Percentiles rank a stretch among this genome's conserved stretches.
phyloP scores from a whole-genome alignment of 2,888 invertebrate species.

The Masnerella sp. region DNA sequence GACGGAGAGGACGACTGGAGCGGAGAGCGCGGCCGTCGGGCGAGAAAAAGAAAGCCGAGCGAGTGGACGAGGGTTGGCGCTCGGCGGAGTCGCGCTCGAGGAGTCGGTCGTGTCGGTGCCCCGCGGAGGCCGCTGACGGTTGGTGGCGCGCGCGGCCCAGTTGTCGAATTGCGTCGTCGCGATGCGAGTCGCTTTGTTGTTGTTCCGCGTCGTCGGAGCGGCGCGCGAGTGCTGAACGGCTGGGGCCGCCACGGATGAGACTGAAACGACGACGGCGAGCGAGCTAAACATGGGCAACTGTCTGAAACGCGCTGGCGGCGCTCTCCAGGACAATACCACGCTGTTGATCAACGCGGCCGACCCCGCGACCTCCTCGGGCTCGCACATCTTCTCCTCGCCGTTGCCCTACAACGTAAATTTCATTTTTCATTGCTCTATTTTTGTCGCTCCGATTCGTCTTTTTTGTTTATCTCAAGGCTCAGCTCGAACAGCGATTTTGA shows the following conservation, averaged over 20 bases:
- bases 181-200: conserved; percentile 24
- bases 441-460: conserved; percentile 6
- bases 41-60: too few species aligned
- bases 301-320: conserved; percentile 80
- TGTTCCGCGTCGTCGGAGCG: conserved; percentile 15
- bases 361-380: conserved; percentile 69
- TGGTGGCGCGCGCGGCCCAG: background rate
- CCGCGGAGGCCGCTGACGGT: conserved; percentile 1
- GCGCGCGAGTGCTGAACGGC: conserved; percentile 25
- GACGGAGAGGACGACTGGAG: too few species aligned
- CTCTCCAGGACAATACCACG: conserved; percentile 74
- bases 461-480: too few species aligned
- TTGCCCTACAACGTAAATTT: conserved; percentile 79
- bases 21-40: too few species aligned
- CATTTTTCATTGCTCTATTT: conserved; percentile 10
- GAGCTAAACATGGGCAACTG: conserved; percentile 83
- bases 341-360: conserved; percentile 72
- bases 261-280: conserved; percentile 5
- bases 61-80: too few species aligned
- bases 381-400: conserved; percentile 79
- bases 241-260: conserved; percentile 24
- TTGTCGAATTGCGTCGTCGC: conserved; percentile 37
- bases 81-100: background rate
- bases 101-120: background rate
- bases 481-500: too few species aligned